These are phyloP conservation scores for Pelusios castaneus DNA, from an alignment of 2,113 vertebrate species.

Conservation along the genomic window DNA sequence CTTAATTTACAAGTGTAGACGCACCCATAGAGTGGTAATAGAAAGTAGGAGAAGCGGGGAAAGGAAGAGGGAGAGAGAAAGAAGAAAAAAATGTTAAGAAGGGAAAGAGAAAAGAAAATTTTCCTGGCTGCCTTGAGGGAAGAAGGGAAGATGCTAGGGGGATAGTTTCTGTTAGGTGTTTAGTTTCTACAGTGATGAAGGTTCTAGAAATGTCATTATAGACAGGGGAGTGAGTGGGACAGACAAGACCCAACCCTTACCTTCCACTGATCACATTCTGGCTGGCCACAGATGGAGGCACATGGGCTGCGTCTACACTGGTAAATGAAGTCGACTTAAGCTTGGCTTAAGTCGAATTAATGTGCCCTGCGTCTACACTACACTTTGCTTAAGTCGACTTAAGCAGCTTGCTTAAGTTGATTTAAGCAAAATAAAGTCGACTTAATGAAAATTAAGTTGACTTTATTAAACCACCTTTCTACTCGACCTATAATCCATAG, in stretches of 20 bases:
- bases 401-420: too few relatives aligned
- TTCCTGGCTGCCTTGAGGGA: not conserved
- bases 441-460: too few relatives aligned
- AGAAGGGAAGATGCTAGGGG: not conserved
- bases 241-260: not conserved
- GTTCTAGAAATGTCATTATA: not conserved
- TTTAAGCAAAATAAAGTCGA: too few relatives aligned
- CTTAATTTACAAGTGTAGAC: too few relatives aligned
- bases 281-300: not conserved
- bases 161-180: not conserved
- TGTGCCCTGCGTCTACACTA: too few relatives aligned
- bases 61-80: not conserved
- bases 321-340: too few relatives aligned
- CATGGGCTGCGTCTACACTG: not conserved
- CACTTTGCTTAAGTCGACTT: too few relatives aligned
- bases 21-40: not conserved
- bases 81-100: not conserved
- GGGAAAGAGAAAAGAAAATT: not conserved
- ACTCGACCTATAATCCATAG: too few relatives aligned
- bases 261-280: not conserved
- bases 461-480: too few relatives aligned
- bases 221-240: not conserved
- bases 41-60: not conserved
- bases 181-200: not conserved
- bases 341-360: too few relatives aligned